phyloP scores from a whole-genome alignment of 1,140 invertebrate genomes.

The Dendroctonus ponderosae region DNA sequence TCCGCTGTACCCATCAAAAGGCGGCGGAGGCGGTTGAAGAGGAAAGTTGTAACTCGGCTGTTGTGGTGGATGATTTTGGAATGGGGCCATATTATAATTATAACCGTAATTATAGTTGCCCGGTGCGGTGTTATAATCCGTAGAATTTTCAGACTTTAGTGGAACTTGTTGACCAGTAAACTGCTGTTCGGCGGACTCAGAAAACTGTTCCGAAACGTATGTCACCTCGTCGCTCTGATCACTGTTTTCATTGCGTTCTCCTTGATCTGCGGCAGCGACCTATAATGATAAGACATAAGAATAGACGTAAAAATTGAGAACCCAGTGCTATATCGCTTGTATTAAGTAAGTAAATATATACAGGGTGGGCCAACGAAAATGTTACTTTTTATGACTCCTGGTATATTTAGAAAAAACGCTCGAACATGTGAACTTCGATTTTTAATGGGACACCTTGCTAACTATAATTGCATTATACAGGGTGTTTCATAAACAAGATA shows the following conservation, averaged over 20 bases:
- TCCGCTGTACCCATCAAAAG: constrained; percentile 39
- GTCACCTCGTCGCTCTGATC: constrained; percentile 45
- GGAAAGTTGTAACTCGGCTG: constrained; percentile 41
- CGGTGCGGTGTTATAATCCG: constrained; percentile 33
- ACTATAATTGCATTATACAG: too few species aligned
- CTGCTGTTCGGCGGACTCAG: constrained; percentile 16
- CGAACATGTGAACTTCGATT: too few species aligned
- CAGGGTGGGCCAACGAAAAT: too few species aligned
- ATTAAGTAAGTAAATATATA: too few species aligned
- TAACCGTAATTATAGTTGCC: constrained; percentile 40
- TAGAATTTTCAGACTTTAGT: constrained; percentile 35
- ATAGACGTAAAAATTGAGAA: too few species aligned
- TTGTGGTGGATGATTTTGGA: constrained; percentile 37
- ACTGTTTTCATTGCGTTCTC: constrained; percentile 37
- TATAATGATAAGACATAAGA: too few species aligned
- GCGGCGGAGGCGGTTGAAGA: constrained; percentile 43
- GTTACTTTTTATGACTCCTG: too few species aligned
- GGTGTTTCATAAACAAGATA: too few species aligned
- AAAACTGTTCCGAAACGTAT: constrained; percentile 42
- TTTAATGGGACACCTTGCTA: too few species aligned
- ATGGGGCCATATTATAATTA: constrained; percentile 40
- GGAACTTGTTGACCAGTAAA: constrained; percentile 29
- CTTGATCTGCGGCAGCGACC: not conserved
- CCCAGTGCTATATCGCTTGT: too few species aligned
- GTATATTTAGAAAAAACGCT: too few species aligned